Percentiles rank a stretch among this genome's conserved stretches.
Evolutionary conservation across 2,888 invertebrate genomes (phyloP).

Genomic region (Leucania comma): DNA sequence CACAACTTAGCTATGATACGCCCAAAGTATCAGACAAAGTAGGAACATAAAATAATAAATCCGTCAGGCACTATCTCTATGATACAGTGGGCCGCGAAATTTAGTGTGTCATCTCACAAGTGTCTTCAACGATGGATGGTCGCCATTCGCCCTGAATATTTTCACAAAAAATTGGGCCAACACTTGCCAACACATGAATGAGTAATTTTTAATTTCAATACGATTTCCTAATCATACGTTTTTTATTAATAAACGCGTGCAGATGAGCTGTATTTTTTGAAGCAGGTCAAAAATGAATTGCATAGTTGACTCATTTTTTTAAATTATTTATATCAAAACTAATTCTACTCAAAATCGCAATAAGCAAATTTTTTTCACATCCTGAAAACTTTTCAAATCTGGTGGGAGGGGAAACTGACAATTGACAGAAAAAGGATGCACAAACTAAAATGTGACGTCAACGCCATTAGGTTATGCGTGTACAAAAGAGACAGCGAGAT

Average conservation of each 20-base stretch:
- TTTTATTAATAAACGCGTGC: constrained; percentile 36
- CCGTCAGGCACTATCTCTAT: constrained; percentile 37
- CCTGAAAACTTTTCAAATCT: too few species aligned
- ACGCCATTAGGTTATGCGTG: too few species aligned
- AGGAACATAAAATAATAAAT: constrained; percentile 49
- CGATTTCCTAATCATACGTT: constrained; percentile 32
- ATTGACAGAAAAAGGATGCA: too few species aligned
- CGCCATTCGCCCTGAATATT: constrained; percentile 53
- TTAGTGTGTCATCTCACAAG: constrained; percentile 49
- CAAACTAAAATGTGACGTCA: too few species aligned
- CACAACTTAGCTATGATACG: background rate
- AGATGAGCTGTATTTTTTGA: background rate
- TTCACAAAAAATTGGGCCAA: constrained; percentile 49
- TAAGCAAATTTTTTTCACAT: too few species aligned
- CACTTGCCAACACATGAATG: constrained; percentile 40
- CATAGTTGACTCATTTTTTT: background rate
- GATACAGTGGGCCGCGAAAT: background rate
- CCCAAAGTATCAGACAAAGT: background rate
- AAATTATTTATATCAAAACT: too few species aligned
- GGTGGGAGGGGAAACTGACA: too few species aligned
- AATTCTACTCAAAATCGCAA: too few species aligned
- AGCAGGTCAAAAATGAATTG: background rate
- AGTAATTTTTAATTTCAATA: constrained; percentile 47
- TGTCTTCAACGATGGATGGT: constrained; percentile 47
- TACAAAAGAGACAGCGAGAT: too few species aligned